Conservation (phyloP, 2,888 invertebrate genomes). For the Gibbula magus region DNA sequence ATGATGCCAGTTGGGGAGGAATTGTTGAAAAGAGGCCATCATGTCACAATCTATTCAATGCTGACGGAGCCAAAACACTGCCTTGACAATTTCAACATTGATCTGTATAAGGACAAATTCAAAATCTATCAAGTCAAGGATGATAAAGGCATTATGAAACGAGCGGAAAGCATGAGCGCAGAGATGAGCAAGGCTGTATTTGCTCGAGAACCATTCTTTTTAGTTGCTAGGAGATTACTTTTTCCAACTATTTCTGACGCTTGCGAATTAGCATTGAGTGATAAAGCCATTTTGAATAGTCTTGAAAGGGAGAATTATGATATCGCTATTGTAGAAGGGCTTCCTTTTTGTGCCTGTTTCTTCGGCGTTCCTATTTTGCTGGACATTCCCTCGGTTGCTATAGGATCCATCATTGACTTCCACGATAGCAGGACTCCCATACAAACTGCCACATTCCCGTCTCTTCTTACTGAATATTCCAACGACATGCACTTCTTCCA, state of each 20-base stretch:
- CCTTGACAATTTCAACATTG: neutral
- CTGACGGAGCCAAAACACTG: neutral
- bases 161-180: neutral
- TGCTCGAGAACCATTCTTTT: neutral
- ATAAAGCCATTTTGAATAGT: neutral
- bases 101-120: neutral
- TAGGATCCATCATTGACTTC: neutral
- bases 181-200: neutral
- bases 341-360: neutral
- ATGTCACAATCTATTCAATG: neutral
- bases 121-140: neutral
- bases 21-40: slow-evolving; percentile 21
- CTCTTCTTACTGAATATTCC: neutral
- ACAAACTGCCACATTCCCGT: slow-evolving; percentile 3
- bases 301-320: slow-evolving; percentile 17
- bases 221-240: neutral
- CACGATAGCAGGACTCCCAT: slow-evolving; percentile 4
- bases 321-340: neutral
- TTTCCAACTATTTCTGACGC: neutral
- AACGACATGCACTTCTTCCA: slow-evolving; percentile 12
- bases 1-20: slow-evolving; percentile 13
- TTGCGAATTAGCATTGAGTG: neutral
- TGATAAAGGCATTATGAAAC: neutral
- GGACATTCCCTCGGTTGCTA: slow-evolving; percentile 5
- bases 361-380: neutral